phyloP scores from a whole-genome alignment of 2,113 vertebrate species.

The Scopus umbretta region DNA sequence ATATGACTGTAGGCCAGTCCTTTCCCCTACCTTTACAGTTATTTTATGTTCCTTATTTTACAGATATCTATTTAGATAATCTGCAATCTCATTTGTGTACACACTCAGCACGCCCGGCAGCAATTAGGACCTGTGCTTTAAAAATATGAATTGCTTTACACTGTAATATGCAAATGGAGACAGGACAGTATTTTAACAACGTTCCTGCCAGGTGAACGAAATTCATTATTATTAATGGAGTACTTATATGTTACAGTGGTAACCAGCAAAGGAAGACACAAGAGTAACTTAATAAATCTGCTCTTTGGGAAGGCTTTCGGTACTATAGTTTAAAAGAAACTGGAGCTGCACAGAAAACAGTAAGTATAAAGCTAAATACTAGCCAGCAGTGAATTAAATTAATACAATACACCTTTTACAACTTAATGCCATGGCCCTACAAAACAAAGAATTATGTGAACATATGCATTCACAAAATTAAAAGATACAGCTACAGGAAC shows the following conservation, averaged over 20 bases:
- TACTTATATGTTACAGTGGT: not conserved
- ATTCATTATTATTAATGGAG: not conserved
- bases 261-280: not conserved
- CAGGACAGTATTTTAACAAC: not conserved
- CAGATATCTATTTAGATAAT: not conserved
- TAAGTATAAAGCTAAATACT: not conserved
- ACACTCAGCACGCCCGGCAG: fast-evolving
- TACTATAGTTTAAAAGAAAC: not conserved
- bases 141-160: not conserved
- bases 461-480: not conserved
- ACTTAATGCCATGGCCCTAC: not conserved
- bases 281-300: not conserved
- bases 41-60: not conserved
- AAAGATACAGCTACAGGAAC: not conserved
- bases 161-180: not conserved
- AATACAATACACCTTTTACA: no score
- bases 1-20: not conserved
- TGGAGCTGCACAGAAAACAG: not conserved
- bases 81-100: not conserved
- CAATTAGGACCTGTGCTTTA: not conserved
- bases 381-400: not conserved
- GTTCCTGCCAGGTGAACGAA: not conserved
- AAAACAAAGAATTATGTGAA: not conserved
- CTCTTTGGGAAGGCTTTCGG: not conserved
- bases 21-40: not conserved